Base-by-base conservation (phyloP, 2,113 vertebrate genomes). In the Oncorhynchus gorbuscha region DNA sequence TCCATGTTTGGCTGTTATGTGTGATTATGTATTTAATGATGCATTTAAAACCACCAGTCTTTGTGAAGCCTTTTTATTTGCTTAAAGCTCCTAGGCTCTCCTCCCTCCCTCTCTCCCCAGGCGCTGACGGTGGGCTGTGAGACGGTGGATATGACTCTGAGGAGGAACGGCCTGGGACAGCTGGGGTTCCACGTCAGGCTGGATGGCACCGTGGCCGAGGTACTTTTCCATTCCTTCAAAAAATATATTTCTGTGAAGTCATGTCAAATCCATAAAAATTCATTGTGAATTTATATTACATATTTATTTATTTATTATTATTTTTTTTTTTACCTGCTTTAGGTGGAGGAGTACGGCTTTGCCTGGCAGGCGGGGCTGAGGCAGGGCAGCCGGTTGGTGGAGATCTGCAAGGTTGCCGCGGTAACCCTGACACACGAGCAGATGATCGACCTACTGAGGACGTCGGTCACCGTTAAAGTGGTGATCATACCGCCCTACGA, bases 291-390 rank as follows among this genome's bases (percentile, higher is more conserved):
- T 45, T 11, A 45, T 45, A 45, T 45, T 45, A 35, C 5, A 32
- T 5, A 32, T 5, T 5, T 32, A 28, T 28, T 28, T 28, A 28
- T 28, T 32, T 32, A 32, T 32, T 32, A 6, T 32, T 4, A 4
- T 30, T 0, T 30, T 30, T 32, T 32, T 32, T 49, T 49, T 49
- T 3, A 16, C 49, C 49, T 51, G 49, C 13, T 67, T 13, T 77
- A 92, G 91, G 97, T 99, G 81, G 97, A 99, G 85, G 97, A 97
- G 59, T 98, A 99, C 0, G 97, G 97, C 12, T 99, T 99, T 1
- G 97, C 97, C 80, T 99, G 97, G 97, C 97, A 98, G 83, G 96
- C 97, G 0, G 97, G 97, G 0, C 90, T 99, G 69, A 93, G 97
- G 16, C 96, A 98, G 73, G 97, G 97, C 69, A 98, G 97, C 79